phyloP scores from a whole-genome alignment of 2,797 vertebrate genomes.

The Heteromormyrus szaboi region DNA sequence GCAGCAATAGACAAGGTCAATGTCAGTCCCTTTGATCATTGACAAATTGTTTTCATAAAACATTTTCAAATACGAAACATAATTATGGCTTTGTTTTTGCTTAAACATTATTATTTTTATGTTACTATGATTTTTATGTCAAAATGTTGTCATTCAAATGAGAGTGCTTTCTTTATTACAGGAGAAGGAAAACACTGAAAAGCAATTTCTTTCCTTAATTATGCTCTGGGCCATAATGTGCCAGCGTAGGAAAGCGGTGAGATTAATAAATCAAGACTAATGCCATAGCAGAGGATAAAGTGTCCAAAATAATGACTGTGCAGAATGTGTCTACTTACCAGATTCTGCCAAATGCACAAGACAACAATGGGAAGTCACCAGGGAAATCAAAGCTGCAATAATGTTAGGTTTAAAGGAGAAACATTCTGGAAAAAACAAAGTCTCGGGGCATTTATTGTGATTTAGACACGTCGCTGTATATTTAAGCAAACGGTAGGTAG shows the following conservation, averaged over 20 bases:
- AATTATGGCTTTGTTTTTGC: background rate
- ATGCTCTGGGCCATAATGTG: background rate
- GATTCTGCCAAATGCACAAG: background rate
- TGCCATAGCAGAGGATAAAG: background rate
- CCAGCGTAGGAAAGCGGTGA: background rate
- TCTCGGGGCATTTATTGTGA: background rate
- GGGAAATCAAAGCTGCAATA: slow-evolving; percentile 14
- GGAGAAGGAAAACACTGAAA: background rate
- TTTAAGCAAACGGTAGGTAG: background rate
- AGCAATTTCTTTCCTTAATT: background rate
- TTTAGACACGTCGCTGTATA: background rate
- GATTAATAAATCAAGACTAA: slow-evolving; percentile 15
- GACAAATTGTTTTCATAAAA: background rate
- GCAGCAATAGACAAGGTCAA: background rate
- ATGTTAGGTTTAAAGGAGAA: background rate
- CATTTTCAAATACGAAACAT: background rate
- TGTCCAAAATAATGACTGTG: slow-evolving; percentile 5
- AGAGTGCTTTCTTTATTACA: background rate
- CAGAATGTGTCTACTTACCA: background rate
- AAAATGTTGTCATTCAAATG: background rate
- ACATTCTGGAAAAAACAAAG: background rate
- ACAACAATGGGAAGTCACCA: background rate
- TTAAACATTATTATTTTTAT: background rate
- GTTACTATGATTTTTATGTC: background rate
- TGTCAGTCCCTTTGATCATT: background rate